A percentile compares a stretch with the other conserved stretches of the same genome.
Evolutionary conservation across 2,888 invertebrate genomes (phyloP).

Genomic region (Limnephilus lunatus): DNA sequence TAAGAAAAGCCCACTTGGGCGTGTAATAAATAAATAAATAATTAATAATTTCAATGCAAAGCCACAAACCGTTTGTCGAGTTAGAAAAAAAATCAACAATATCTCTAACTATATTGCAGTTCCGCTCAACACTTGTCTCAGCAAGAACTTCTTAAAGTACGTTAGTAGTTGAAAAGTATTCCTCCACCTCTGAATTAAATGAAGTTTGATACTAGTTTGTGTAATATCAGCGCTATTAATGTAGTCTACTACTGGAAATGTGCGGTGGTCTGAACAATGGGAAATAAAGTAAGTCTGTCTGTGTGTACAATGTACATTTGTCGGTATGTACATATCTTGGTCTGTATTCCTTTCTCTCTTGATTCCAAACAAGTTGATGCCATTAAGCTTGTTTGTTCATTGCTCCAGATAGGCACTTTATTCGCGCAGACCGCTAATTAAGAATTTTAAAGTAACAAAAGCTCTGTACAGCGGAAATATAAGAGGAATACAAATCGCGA

Average conservation of each 20-base stretch:
- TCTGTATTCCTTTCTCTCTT: background rate
- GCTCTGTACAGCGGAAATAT: too few relatives aligned
- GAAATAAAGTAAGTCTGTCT: background rate
- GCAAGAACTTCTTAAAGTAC: background rate
- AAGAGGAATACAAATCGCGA: too few relatives aligned
- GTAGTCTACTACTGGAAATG: background rate
- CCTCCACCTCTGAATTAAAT: background rate
- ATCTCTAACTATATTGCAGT: background rate
- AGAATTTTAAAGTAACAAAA: too few relatives aligned
- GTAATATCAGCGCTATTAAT: background rate
- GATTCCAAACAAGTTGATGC: too few relatives aligned
- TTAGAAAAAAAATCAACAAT: background rate
- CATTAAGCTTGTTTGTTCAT: too few relatives aligned
- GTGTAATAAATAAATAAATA: too few relatives aligned
- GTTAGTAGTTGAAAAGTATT: background rate
- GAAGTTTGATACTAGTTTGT: background rate
- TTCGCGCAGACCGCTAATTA: too few relatives aligned
- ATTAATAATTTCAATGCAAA: background rate
- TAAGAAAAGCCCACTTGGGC: too few relatives aligned
- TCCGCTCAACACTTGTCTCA: background rate
- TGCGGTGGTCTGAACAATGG: background rate
- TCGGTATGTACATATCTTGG: background rate
- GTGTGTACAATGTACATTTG: background rate
- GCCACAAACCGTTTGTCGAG: background rate
- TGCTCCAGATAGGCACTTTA: too few relatives aligned